Conservation (phyloP, 2,888 invertebrate genomes). For the Ptilodon capucinus region DNA sequence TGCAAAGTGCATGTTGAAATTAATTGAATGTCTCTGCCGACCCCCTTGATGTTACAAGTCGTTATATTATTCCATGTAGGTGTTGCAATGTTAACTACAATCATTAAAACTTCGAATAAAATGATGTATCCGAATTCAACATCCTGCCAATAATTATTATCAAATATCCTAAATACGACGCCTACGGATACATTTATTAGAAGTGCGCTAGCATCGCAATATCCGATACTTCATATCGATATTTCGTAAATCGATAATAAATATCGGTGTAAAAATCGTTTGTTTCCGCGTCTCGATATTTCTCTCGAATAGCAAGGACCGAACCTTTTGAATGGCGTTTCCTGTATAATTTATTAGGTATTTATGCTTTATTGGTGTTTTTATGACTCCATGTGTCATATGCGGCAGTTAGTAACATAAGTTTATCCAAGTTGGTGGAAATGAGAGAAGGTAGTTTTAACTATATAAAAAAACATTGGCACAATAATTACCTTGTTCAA, state of each 20-base stretch:
- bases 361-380: background rate
- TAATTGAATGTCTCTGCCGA: too few species aligned
- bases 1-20: too few species aligned
- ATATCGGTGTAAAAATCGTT: background rate
- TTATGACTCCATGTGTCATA: background rate
- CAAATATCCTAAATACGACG: constrained; percentile 22
- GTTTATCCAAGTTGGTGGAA: background rate
- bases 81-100: background rate
- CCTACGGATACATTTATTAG: constrained; percentile 18
- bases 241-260: constrained; percentile 3
- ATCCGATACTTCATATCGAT: constrained; percentile 4
- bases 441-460: background rate
- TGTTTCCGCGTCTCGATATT: background rate
- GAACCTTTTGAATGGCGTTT: background rate
- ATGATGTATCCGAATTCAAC: constrained; percentile 18
- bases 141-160: constrained; percentile 14
- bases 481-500: too few species aligned
- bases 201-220: background rate
- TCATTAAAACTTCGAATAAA: background rate
- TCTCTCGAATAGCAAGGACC: background rate
- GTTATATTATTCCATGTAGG: background rate
- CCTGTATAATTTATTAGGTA: background rate
- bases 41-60: background rate
- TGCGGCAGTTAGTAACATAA: background rate
- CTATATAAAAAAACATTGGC: background rate